phyloP scores from a whole-genome alignment of 2,113 vertebrate species.

The Edolisoma coerulescens region DNA sequence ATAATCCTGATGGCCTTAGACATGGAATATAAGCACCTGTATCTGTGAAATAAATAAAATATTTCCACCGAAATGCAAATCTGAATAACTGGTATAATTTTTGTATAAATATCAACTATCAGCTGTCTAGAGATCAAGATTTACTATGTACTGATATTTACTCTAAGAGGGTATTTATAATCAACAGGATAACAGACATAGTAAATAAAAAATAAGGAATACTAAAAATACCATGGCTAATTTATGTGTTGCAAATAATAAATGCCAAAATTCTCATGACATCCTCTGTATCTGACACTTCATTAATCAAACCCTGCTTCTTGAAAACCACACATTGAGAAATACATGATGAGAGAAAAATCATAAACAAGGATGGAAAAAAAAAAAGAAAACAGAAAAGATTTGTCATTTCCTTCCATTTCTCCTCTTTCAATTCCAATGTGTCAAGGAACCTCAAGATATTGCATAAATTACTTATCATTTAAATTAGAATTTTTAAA shows the following conservation, averaged over 20 bases:
- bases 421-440: not conserved
- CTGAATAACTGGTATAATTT: not conserved
- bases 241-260: constrained; percentile 32
- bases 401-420: constrained; percentile 19
- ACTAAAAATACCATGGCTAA: not conserved
- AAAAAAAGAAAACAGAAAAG: not conserved
- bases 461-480: constrained; percentile 50
- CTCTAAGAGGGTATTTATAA: not conserved
- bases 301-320: constrained; percentile 54
- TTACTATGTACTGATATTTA: not conserved
- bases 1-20: not conserved
- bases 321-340: constrained; percentile 18
- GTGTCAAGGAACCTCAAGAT: constrained; percentile 50
- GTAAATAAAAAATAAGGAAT: not conserved
- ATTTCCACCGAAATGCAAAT: not conserved
- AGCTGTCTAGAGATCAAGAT: not conserved
- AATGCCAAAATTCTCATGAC: not conserved
- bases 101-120: not conserved
- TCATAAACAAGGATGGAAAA: not conserved
- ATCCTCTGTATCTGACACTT: constrained; percentile 33
- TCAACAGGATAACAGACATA: not conserved
- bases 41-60: not conserved
- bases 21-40: not conserved
- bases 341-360: constrained; percentile 26
- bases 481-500: constrained; percentile 69